Percentiles rank a stretch among this genome's conserved stretches.
Evolutionary conservation across 2,888 invertebrate genomes (phyloP).

Genomic region (Bombyx huttoni): DNA sequence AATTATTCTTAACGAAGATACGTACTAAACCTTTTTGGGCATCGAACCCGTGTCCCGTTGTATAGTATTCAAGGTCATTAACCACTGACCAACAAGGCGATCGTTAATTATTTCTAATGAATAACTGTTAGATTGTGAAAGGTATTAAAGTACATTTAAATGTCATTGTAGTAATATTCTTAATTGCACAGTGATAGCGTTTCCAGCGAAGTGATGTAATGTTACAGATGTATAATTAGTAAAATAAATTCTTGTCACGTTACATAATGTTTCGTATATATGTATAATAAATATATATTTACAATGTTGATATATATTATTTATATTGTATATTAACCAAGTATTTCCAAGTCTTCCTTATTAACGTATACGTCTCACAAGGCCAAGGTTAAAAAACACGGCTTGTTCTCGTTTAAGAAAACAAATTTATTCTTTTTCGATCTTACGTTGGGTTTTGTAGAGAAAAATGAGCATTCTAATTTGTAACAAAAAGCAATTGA

Average conservation of each 20-base stretch:
- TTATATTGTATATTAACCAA: slow-evolving; percentile 18
- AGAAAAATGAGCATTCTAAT: background rate
- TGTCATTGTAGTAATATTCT: slow-evolving; percentile 11
- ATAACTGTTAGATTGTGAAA: background rate
- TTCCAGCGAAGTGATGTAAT: background rate
- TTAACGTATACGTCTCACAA: slow-evolving; percentile 38
- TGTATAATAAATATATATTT: background rate
- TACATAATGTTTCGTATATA: background rate
- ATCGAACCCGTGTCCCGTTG: too few species aligned
- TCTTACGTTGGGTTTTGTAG: slow-evolving; percentile 6
- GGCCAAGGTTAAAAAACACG: slow-evolving; percentile 44
- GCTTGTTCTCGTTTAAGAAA: slow-evolving; percentile 24
- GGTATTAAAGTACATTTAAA: slow-evolving; percentile 4
- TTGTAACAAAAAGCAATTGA: background rate
- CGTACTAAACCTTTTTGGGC: too few species aligned
- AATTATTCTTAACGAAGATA: too few species aligned
- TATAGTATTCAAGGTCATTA: background rate
- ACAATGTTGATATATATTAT: slow-evolving; percentile 10
- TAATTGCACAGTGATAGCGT: slow-evolving; percentile 2
- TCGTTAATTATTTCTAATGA: too few species aligned
- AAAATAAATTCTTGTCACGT: slow-evolving; percentile 1
- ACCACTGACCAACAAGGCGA: background rate
- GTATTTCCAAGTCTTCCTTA: slow-evolving; percentile 39
- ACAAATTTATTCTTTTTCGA: slow-evolving; percentile 17
- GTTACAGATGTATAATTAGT: background rate